Base-by-base conservation (phyloP, 2,888 invertebrate genomes). In the Ceriagrion tenellum region DNA sequence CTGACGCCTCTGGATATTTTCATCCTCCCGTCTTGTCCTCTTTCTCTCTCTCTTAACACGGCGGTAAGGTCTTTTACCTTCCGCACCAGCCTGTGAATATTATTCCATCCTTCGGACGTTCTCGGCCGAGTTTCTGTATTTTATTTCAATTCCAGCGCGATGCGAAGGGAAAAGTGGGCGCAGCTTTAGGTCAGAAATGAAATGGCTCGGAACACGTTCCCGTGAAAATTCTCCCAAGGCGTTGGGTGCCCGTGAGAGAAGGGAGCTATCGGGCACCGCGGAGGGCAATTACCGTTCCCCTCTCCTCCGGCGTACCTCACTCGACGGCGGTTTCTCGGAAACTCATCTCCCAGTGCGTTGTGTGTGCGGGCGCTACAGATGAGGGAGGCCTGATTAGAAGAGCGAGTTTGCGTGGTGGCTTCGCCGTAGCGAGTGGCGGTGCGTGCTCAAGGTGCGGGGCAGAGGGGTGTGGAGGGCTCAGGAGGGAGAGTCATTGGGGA, bases 311-410 rank as follows among this genome's bases (percentile, higher is more conserved):
- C 81, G 81, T 81, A 81, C 81, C 81, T 81, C 81, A 1, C 81
- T 81, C 35, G 81, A 35, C 81, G 81, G 81, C 81, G 13, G 81
- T 26, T 81, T 81, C 81, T 81, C 81, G 81, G 81, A 81, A 81
- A 81, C 81, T 81, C 81, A 30, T 81, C 81, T 81, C 81, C 81
- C 81, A 16, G 81, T 81, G 30, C 35, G 35, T 23, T 81, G 81
- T 81, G 81, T 81, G 81, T 35, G 81, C 81, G 81, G 81, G 81
- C 81, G 81, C 81, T 81, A 81, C 81, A 81, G 81, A 81, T 81
- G 81, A 81, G 81, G 81, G 81, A 81, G 81, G 81, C 13, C 81
- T 81, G 81, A 81, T 81, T 81, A 81, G 35, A 81, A 81, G 26
- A 81, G 30, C 81, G 81, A 81, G 81, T 81, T 81, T 81, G 81